phyloP scores from a whole-genome alignment of 2,113 vertebrate genomes.

The Amphilophus citrinellus region DNA sequence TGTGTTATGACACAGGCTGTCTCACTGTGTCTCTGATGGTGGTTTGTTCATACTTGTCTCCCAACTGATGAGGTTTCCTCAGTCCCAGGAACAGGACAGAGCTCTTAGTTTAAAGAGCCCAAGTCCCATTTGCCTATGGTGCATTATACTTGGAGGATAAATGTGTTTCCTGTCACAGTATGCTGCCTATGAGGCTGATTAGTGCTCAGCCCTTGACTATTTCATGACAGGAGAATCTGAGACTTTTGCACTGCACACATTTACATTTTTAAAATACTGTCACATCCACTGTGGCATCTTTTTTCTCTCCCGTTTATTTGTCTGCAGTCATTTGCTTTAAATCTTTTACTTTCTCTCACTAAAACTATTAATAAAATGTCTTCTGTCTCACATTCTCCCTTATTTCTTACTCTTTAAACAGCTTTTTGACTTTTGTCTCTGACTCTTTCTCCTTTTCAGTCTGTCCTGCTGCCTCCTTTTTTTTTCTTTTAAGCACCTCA shows the following conservation, averaged over 20 bases:
- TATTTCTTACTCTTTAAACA: conserved; percentile 12
- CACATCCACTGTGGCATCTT: background rate
- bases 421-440: conserved; percentile 6
- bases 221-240: conserved; percentile 41
- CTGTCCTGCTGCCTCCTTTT: background rate
- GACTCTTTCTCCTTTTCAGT: conserved; percentile 2
- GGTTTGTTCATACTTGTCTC: conserved; percentile 22
- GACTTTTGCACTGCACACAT: conserved; percentile 2
- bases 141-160: conserved; percentile 52
- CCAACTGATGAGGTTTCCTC: conserved; percentile 13
- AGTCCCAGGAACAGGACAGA: conserved; percentile 46
- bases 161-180: conserved; percentile 39
- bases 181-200: conserved; percentile 31
- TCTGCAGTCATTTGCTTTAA: background rate
- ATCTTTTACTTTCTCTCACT: background rate
- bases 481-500: conserved; percentile 1
- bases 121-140: conserved; percentile 32
- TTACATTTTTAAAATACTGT: conserved; percentile 24
- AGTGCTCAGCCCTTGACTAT: conserved; percentile 38
- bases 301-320: background rate
- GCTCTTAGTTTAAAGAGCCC: conserved; percentile 43
- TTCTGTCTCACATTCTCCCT: background rate
- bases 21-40: conserved; percentile 6
- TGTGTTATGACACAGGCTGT: conserved; percentile 16
- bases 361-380: background rate